phyloP scores from a whole-genome alignment of 2,797 vertebrate genomes.

The Poeciliopsis presidionis region DNA sequence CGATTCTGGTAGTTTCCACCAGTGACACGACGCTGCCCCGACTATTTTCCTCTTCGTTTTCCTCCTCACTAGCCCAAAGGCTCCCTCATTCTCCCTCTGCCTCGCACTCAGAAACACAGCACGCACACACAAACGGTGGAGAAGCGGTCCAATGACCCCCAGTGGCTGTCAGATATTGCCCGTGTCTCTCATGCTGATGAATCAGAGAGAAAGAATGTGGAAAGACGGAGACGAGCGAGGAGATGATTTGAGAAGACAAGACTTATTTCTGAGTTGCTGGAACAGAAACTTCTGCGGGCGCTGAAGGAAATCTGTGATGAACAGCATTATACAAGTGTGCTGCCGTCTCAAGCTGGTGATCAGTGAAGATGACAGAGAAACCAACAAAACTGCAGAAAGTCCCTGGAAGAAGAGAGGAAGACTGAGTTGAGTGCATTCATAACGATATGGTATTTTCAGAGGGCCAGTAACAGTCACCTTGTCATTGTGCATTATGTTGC shows the following conservation, averaged over 20 bases:
- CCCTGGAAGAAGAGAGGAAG: conserved; percentile 24
- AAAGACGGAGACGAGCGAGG: conserved; percentile 48
- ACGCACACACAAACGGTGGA: conserved; percentile 19
- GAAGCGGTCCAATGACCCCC: conserved; percentile 42
- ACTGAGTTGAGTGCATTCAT: conserved; percentile 34
- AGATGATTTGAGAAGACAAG: conserved; percentile 38
- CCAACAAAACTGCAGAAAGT: conserved; percentile 12
- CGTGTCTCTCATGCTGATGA: conserved; percentile 55
- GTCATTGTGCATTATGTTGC: conserved; percentile 54
- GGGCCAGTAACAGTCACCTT: conserved; percentile 53
- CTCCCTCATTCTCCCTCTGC: conserved; percentile 5
- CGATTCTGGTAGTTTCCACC: conserved; percentile 38
- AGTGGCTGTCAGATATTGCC: conserved; percentile 46
- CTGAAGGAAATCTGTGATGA: conserved; percentile 6
- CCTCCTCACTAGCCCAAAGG: conserved; percentile 18
- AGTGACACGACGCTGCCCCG: conserved; percentile 48
- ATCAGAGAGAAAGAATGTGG: conserved; percentile 46
- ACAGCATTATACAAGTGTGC: not conserved
- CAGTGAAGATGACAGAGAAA: conserved; percentile 1
- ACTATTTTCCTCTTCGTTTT: conserved; percentile 13
- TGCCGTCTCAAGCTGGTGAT: conserved; percentile 17
- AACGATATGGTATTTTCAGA: conserved; percentile 42
- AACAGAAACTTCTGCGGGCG: conserved; percentile 30
- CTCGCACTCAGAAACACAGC: conserved; percentile 20
- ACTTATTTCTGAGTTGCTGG: conserved; percentile 5